Evolutionary conservation across 2,888 invertebrate species (phyloP).

Genomic region (Scaptomyza cyrtandrae): DNA sequence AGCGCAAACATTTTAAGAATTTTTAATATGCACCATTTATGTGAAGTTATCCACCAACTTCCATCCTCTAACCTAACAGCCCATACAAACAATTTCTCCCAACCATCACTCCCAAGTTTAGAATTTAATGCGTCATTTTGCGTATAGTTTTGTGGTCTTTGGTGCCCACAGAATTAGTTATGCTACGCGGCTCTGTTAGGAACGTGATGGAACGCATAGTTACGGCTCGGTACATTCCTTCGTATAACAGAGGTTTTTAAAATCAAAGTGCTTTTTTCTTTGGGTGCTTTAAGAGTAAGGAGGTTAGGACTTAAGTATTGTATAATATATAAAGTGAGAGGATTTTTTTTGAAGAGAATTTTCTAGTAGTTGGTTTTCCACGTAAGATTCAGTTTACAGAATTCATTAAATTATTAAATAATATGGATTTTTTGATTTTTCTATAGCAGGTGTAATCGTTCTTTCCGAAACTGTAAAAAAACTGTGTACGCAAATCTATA

Average conservation of each 20-base stretch:
- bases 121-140: slow-evolving; percentile 52
- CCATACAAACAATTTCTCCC: not conserved
- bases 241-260: slow-evolving; percentile 12
- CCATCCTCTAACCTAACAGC: not conserved
- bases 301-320: not conserved
- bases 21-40: slow-evolving; percentile 80
- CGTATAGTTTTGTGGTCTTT: slow-evolving; percentile 37
- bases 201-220: slow-evolving; percentile 25
- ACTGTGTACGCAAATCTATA: too few relatives aligned
- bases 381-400: too few relatives aligned
- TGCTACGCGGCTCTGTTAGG: slow-evolving; percentile 30
- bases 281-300: not conserved
- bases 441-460: too few relatives aligned
- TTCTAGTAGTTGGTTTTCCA: too few relatives aligned
- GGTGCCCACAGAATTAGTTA: slow-evolving; percentile 45
- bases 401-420: too few relatives aligned
- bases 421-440: too few relatives aligned
- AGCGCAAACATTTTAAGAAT: slow-evolving; percentile 72
- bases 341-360: too few relatives aligned
- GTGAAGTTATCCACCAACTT: slow-evolving; percentile 18
- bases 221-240: slow-evolving; percentile 24
- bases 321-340: not conserved
- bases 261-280: slow-evolving; percentile 31
- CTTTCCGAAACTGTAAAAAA: too few relatives aligned
- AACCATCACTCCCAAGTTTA: not conserved